These are phyloP conservation scores for Numenius phaeopus DNA, from an alignment of 2,797 vertebrate species.

Conservation along the genomic window DNA sequence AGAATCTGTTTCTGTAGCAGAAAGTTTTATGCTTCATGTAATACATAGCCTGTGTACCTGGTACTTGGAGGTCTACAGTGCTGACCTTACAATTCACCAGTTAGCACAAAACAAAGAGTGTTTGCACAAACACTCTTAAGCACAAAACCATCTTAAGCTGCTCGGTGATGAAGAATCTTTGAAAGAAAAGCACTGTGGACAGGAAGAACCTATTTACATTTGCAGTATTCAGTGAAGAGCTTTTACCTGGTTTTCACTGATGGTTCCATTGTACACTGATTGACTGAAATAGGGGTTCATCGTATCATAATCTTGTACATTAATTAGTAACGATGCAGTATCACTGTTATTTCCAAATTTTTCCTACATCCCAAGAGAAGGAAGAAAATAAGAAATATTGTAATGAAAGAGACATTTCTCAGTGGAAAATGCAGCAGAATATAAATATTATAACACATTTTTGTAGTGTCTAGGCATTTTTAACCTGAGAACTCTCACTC, in stretches of 20 bases:
- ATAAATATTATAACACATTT: background rate
- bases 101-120: background rate
- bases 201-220: background rate
- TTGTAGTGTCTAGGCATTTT: background rate
- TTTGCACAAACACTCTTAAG: too few relatives aligned
- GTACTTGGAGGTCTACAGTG: background rate
- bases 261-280: constrained; percentile 73
- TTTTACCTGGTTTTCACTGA: constrained; percentile 80
- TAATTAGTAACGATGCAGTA: constrained; percentile 68
- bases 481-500: background rate
- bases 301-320: constrained; percentile 81
- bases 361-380: constrained; percentile 74
- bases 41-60: background rate
- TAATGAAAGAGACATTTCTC: background rate
- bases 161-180: background rate
- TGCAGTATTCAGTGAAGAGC: background rate
- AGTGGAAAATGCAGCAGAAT: background rate
- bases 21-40: background rate
- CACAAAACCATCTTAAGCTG: background rate
- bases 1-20: background rate
- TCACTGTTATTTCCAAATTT: background rate
- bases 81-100: background rate
- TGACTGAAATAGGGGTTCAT: constrained; percentile 83
- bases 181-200: background rate
- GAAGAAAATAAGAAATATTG: background rate